phyloP scores from a whole-genome alignment of 2,113 vertebrate genomes.

The Phylloscopus trochiloides region DNA sequence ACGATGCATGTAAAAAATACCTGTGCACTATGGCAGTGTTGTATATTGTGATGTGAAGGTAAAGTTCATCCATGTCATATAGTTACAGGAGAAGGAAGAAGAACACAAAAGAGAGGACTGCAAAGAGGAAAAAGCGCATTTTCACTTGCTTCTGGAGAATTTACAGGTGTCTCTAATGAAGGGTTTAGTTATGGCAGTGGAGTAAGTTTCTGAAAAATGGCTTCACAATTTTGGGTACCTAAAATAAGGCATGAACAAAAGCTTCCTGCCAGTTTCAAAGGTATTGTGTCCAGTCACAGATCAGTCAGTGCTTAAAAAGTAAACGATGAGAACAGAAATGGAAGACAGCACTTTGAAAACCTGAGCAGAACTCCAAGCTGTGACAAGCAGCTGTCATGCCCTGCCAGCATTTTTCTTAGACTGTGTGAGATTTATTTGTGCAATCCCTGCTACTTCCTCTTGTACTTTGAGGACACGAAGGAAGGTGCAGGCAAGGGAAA shows the following conservation, averaged over 20 bases:
- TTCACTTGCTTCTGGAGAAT: not conserved
- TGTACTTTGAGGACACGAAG: not conserved
- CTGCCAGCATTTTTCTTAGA: not conserved
- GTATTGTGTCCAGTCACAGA: not conserved
- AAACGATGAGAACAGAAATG: not conserved
- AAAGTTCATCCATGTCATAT: not conserved
- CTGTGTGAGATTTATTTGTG: not conserved
- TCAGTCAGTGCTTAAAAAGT: not conserved
- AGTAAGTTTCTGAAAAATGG: not conserved
- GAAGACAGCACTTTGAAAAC: not conserved
- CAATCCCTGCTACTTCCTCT: not conserved
- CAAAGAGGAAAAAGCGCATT: not conserved
- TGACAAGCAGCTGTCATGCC: fast-evolving
- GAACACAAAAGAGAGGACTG: not conserved
- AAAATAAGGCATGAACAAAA: not conserved
- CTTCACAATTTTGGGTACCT: not conserved
- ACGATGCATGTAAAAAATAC: not conserved
- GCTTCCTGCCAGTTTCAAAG: not conserved
- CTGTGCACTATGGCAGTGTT: not conserved
- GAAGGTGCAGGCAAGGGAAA: not conserved
- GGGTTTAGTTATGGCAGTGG: not conserved
- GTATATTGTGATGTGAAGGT: not conserved
- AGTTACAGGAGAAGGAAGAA: not conserved
- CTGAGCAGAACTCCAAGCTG: not conserved
- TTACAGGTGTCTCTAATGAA: not conserved